phyloP scores from a whole-genome alignment of 2,797 vertebrate genomes.

The Bufotes viridis region DNA sequence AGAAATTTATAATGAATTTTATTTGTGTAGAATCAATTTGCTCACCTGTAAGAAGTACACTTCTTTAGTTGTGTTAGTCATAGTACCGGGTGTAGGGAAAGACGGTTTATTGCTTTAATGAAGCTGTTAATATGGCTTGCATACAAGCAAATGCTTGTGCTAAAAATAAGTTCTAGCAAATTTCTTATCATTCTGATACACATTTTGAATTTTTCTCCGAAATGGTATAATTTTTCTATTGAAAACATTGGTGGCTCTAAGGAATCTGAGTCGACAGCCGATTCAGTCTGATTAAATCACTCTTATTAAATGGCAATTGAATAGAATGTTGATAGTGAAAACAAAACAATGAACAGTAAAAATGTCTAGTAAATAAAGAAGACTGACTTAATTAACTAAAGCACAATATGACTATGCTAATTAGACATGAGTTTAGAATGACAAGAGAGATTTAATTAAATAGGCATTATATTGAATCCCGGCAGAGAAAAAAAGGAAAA shows the following conservation, averaged over 20 bases:
- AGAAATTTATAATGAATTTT: no score
- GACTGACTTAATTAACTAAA: slow-evolving; percentile 31
- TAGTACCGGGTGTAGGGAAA: no score
- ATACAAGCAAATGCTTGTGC: neutral
- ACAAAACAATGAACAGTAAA: slow-evolving; percentile 25
- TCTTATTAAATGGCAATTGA: slow-evolving; percentile 32
- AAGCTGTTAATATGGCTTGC: neutral
- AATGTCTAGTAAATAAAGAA: slow-evolving; percentile 9
- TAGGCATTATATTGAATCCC: slow-evolving; percentile 5
- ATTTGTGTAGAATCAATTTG: no score
- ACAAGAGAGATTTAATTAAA: slow-evolving; percentile 28
- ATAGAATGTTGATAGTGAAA: slow-evolving; percentile 25
- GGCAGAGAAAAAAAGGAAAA: neutral
- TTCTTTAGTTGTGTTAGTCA: no score
- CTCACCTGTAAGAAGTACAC: no score
- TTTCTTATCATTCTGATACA: neutral
- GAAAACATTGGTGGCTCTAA: neutral
- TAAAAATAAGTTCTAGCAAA: neutral
- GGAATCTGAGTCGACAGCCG: neutral
- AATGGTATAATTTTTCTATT: neutral
- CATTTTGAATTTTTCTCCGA: neutral
- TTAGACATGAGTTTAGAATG: slow-evolving; percentile 19
- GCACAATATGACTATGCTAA: slow-evolving; percentile 40
- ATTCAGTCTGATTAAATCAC: slow-evolving; percentile 22
- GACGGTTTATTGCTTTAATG: no score